Conservation (phyloP, 2,113 vertebrate genomes). For the Catharus minimus region DNA sequence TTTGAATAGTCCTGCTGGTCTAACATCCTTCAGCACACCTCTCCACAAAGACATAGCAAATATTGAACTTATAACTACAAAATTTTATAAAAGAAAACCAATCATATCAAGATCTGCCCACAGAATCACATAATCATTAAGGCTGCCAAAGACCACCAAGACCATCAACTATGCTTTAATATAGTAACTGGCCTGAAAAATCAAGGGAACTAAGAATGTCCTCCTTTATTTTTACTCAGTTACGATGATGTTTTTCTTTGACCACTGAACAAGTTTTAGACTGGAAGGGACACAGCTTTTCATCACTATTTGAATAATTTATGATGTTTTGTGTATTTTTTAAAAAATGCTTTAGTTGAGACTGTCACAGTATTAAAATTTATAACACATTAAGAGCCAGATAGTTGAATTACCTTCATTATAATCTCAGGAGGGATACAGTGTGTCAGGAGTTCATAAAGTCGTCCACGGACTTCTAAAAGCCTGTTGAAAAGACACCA, state of each 20-base stretch:
- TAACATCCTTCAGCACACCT: neutral
- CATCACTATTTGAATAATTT: neutral
- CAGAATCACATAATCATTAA: neutral
- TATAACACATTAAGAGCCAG: neutral
- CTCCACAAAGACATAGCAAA: neutral
- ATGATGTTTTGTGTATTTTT: neutral
- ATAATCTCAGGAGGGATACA: constrained; percentile 96
- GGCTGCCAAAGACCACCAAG: neutral
- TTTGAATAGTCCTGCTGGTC: neutral
- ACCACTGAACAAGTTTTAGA: neutral
- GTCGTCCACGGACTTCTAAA: constrained; percentile 90
- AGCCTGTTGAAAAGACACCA: constrained; percentile 77
- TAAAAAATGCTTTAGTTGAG: neutral
- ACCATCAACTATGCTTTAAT: neutral
- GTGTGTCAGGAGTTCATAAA: constrained; percentile 95
- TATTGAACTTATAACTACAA: neutral
- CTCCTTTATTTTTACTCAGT: neutral
- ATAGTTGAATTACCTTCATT: constrained; percentile 85
- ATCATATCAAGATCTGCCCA: neutral
- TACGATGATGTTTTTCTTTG: neutral
- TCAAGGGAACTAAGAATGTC: neutral
- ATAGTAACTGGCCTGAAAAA: neutral
- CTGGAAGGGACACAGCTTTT: neutral
- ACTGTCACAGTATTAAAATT: neutral
- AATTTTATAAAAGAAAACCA: neutral